Conservation (phyloP, 92 coral and sea anemone genomes). For the Epizoanthus fatuus region DNA sequence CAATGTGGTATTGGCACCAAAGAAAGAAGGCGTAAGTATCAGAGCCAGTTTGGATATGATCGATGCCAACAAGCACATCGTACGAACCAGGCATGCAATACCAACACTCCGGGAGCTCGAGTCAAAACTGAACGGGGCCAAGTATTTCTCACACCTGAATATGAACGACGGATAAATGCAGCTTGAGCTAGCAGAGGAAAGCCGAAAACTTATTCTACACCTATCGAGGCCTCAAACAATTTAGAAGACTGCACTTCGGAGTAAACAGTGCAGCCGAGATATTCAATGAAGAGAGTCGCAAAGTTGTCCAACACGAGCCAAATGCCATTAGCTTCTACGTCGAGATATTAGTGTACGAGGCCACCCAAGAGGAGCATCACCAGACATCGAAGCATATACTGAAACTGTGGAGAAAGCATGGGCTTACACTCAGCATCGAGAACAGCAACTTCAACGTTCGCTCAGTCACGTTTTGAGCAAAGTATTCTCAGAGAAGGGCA, state of each 20-base stretch:
- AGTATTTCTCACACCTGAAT: slow-evolving; percentile 57
- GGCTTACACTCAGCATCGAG: background rate
- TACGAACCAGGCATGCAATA: slow-evolving; percentile 52
- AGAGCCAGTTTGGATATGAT: slow-evolving; percentile 30
- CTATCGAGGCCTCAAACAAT: too few species aligned
- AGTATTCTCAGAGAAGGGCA: slow-evolving; percentile 33
- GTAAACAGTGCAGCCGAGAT: slow-evolving; percentile 51
- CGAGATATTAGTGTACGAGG: slow-evolving; percentile 54
- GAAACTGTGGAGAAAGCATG: background rate
- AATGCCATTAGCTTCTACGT: slow-evolving; percentile 52
- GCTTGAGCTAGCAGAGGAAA: slow-evolving; percentile 46
- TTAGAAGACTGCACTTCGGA: slow-evolving; percentile 56
- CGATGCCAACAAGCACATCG: slow-evolving; percentile 30
- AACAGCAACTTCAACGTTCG: background rate
- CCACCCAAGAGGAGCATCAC: slow-evolving; percentile 58
- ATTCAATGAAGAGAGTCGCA: slow-evolving; percentile 50
- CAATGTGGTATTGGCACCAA: slow-evolving; percentile 18
- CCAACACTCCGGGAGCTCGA: slow-evolving; percentile 42
- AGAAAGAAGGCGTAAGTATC: slow-evolving; percentile 40
- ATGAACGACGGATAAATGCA: slow-evolving; percentile 56
- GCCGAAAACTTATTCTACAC: slow-evolving; percentile 50
- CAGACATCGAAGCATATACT: too few species aligned
- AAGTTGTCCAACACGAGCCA: slow-evolving; percentile 30
- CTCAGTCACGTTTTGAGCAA: slow-evolving; percentile 1
- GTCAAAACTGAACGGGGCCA: slow-evolving; percentile 56